Evolutionary conservation across 2,113 vertebrate genomes (phyloP).

Genomic region (Lichenostomus cassidix): DNA sequence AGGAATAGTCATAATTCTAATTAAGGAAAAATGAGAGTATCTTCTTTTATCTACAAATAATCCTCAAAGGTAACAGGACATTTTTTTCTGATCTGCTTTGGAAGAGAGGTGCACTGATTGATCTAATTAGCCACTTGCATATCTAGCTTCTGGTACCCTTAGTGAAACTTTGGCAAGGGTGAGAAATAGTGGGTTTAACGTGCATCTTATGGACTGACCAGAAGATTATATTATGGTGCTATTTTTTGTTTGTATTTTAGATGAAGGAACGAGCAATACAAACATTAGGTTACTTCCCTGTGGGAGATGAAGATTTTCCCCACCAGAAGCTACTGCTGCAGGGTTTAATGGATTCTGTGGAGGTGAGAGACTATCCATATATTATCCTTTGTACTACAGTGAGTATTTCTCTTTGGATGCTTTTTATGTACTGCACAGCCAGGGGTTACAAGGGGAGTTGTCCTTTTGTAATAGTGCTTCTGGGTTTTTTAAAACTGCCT

Average conservation of each 20-base stretch:
- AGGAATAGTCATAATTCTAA: neutral
- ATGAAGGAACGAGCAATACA: constrained; percentile 95
- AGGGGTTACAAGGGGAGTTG: neutral
- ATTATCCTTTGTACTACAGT: neutral
- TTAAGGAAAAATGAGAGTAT: neutral
- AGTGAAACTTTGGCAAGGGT: neutral
- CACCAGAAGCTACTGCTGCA: constrained; percentile 93
- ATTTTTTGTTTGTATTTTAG: constrained; percentile 71
- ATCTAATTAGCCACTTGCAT: neutral
- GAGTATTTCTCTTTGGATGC: neutral
- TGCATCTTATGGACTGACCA: neutral
- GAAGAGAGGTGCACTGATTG: neutral
- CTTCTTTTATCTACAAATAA: neutral
- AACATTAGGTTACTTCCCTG: constrained; percentile 93
- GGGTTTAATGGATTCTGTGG: constrained; percentile 98
- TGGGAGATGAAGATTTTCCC: constrained; percentile 92
- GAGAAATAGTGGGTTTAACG: neutral
- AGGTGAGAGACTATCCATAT: constrained; percentile 77
- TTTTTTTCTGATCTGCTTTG: neutral
- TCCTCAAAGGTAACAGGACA: neutral
- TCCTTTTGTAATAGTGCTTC: neutral
- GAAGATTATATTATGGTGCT: neutral
- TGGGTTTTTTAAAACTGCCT: neutral
- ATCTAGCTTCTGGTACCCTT: neutral
- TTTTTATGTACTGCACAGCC: neutral